Base-by-base conservation (phyloP, 2,113 vertebrate species). In the Hypomesus transpacificus region DNA sequence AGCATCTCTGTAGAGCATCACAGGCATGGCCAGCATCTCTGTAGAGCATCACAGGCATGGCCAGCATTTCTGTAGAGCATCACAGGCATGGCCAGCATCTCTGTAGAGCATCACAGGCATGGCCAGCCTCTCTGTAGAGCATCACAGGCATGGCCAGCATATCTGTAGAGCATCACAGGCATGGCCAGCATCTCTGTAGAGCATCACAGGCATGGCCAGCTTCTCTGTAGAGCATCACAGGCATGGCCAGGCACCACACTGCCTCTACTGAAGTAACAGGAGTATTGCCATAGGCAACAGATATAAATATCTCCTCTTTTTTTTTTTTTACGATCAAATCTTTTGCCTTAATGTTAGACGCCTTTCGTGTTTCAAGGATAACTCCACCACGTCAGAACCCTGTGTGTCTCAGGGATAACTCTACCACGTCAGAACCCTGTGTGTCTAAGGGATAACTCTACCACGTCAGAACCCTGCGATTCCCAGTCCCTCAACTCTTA, bases 161-260 rank as follows among this genome's bases (percentile, higher is more conserved):
- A 74, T 69, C 78, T 73, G 74, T 81, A 70, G 72, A 82, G 69
- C 21, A 68, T 60, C 4, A 1, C 60, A 70, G 54, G n/a, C 78
- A 85, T 83, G 85, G 82, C 66, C 69, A 70, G 70, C 74, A 21
- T 74, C 75, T 69, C 78, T 73, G 74, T 81, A 70, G 72, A 82
- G 69, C 21, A 68, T 60, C 4, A 1, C 60, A 70, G 54, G n/a
- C 78, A 85, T 83, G 85, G 82, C 66, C 69, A 70, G 70, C 74
- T n/a, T 74, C 75, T 69, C 78, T 73, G 74, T 81, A 70, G 72
- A 82, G 69, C 21, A 68, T 60, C 4, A 1, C 60, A 70, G 54
- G 64, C 64, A 62, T 60, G n/a, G n/a, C 16, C 60, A 26, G 28
- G 59, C 26, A 18, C n/a, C 54, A 56, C 54, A 18, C 7, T 56